phyloP scores from a whole-genome alignment of 2,113 vertebrate species.

The Sigmodon hispidus region DNA sequence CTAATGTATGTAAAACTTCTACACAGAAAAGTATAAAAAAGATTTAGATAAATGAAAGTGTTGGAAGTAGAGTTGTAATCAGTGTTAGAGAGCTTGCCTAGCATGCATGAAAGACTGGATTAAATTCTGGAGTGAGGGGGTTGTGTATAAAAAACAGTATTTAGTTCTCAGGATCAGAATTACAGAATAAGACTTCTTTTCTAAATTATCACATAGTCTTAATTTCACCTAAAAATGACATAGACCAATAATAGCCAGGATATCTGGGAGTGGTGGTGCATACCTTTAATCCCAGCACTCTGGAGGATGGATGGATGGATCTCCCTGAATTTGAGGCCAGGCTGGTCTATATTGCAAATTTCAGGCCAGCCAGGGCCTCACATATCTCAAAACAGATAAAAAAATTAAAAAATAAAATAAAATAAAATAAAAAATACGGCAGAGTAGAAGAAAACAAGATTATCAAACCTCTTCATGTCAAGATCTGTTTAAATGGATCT shows the following conservation, averaged over 20 bases:
- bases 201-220: background rate
- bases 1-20: background rate
- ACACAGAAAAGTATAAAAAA: slow-evolving; percentile 14
- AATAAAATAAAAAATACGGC: background rate
- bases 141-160: background rate
- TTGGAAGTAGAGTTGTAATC: background rate
- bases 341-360: background rate
- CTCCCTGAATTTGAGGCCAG: background rate
- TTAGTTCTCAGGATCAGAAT: background rate
- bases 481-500: background rate
- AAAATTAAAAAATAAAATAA: background rate
- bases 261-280: background rate
- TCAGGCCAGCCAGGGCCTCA: background rate
- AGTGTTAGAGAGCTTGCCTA: background rate
- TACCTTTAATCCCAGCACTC: background rate
- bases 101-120: background rate
- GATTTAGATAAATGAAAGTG: slow-evolving; percentile 5
- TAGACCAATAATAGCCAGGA: background rate
- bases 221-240: slow-evolving; percentile 23
- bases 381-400: background rate
- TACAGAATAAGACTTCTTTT: background rate
- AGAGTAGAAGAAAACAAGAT: background rate
- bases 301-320: background rate
- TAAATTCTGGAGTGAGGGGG: background rate
- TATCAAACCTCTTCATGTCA: background rate